Percentiles rank a stretch among this genome's conserved stretches.
Evolutionary conservation across 2,797 vertebrate genomes (phyloP).

Genomic region (Enteromius trimaculatus): DNA sequence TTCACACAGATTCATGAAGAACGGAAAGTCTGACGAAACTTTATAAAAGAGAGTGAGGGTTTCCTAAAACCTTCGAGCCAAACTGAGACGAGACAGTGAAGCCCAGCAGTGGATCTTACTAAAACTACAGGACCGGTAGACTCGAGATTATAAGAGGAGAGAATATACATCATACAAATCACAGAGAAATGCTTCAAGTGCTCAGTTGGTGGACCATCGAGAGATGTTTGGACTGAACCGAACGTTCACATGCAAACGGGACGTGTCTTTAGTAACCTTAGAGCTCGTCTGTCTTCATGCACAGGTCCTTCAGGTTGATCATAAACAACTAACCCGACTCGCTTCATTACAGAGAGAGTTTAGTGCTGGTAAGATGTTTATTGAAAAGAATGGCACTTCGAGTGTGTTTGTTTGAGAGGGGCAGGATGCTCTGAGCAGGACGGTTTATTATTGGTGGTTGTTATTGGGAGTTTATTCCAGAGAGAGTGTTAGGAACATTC

Average conservation of each 20-base stretch:
- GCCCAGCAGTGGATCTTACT: slow-evolving; percentile 8
- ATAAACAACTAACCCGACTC: neutral
- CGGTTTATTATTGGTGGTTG: neutral
- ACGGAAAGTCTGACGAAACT: neutral
- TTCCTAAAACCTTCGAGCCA: slow-evolving; percentile 2
- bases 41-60: slow-evolving; percentile 14
- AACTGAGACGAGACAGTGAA: neutral
- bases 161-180: neutral
- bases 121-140: neutral
- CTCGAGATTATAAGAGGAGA: neutral
- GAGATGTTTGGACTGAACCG: slow-evolving; percentile 11
- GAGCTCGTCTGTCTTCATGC: slow-evolving; percentile 1
- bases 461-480: neutral
- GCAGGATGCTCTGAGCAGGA: neutral
- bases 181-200: neutral
- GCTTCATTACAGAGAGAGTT: neutral
- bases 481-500: neutral
- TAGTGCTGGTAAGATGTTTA: slow-evolving; percentile 25
- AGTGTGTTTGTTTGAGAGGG: neutral
- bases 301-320: neutral
- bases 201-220: neutral
- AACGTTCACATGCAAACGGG: slow-evolving; percentile 19
- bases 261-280: neutral
- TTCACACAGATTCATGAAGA: neutral
- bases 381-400: slow-evolving; percentile 20